Percentiles rank a stretch among this genome's conserved stretches.
Conservation (phyloP, 2,113 vertebrate genomes). For the Strix aluco region DNA sequence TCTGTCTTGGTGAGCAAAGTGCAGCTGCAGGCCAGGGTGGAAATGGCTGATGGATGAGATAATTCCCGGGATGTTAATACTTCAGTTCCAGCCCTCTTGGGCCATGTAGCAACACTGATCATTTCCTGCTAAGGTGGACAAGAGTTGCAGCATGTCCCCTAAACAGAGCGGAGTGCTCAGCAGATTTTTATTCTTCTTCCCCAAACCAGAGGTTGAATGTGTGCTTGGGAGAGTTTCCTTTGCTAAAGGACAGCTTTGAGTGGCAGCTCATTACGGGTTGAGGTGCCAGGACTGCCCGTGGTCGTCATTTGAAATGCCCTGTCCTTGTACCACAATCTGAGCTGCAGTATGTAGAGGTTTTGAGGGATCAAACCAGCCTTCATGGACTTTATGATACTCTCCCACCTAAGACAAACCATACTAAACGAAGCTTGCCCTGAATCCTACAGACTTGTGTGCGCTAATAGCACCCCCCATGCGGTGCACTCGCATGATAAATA, state of each 20-base stretch:
- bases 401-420: neutral
- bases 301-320: neutral
- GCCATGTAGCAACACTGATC: neutral
- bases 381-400: neutral
- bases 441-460: neutral
- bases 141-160: neutral
- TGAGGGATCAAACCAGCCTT: too few relatives aligned
- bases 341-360: too few relatives aligned
- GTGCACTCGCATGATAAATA: neutral
- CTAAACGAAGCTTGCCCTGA: neutral
- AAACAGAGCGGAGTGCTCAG: neutral
- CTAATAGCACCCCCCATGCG: neutral
- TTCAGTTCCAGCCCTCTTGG: neutral
- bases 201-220: neutral
- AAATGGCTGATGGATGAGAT: slow-evolving; percentile 37
- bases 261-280: neutral
- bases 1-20: slow-evolving; percentile 47
- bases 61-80: slow-evolving; percentile 22
- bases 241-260: neutral
- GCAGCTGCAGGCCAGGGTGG: slow-evolving; percentile 51
- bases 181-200: neutral
- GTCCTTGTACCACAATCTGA: neutral
- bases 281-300: too few relatives aligned
- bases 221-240: neutral
- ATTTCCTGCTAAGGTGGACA: neutral